These are phyloP conservation scores for Cynopterus brachyotis DNA, from an alignment of 2,113 vertebrate species.

Conservation along the genomic window DNA sequence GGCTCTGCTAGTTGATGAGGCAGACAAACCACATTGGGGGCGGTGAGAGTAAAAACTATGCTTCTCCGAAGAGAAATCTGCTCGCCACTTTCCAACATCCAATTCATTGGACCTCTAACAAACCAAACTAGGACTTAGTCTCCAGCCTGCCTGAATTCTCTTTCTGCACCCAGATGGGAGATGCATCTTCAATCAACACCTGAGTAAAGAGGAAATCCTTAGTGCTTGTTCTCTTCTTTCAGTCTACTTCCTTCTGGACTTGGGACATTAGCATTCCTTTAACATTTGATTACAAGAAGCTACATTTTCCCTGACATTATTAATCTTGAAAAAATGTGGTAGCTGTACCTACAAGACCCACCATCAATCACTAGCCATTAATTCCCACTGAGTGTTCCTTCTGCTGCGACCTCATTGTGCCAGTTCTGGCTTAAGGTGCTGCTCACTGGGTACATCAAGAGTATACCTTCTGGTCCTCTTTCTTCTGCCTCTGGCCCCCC, in stretches of 20 bases:
- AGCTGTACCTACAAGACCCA: not conserved
- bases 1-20: not conserved
- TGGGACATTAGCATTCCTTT: not conserved
- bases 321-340: slow-evolving; percentile 6
- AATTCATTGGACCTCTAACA: not conserved
- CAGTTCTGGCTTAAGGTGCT: not conserved
- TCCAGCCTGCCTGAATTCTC: not conserved
- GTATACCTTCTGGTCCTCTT: not conserved
- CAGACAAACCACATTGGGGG: not conserved
- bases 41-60: not conserved
- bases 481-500: not conserved
- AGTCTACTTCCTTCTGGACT: not conserved
- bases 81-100: not conserved
- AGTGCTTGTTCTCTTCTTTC: not conserved
- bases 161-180: not conserved
- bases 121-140: not conserved
- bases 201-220: not conserved
- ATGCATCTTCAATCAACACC: slow-evolving; percentile 8
- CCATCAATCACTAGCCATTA: not conserved
- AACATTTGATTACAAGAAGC: not conserved
- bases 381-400: not conserved
- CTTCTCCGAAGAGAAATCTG: not conserved
- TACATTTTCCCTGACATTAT: not conserved
- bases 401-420: not conserved
- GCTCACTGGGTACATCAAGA: not conserved